Evolutionary conservation across 1,140 invertebrate genomes (phyloP), one percentile per base, ranked within the genome.

Genomic region (Penaeus chinensis): DNA sequence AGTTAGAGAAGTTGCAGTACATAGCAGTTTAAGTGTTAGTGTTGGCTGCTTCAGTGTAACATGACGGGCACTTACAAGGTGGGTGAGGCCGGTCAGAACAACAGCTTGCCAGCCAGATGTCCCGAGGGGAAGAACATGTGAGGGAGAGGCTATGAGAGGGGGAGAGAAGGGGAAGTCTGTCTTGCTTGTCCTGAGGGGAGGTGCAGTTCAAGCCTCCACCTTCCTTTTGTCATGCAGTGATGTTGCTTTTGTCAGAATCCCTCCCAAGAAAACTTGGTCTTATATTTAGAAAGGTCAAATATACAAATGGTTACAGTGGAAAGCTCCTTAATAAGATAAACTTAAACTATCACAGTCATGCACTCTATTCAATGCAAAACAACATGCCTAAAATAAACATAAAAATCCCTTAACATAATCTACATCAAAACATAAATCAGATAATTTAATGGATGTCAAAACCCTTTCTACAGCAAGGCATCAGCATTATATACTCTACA

Each of bases 31-130:
- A 62, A 24, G 27, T 69, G 81, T 82, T 82, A 82, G 81, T 82
- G 62, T 66, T 82, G 81, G 63, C 81, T 82, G 81, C 65, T 82
- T 62, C 37, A 69, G 81, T 82, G 81, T 82, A 82, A 82, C 63
- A 82, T 66, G 62, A 82, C 47, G 81, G 20, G 37, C 65, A 82
- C 81, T 82, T 82, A 82, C 81, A 82, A 65, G 81, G 62, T 37
- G 42, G 81, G 81, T 82, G 81, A 82, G 81, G 65, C 81, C 81
- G 42, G 63, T 65, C 32, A 37, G 61, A 65, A 82, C 63, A 82
- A 82, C 81, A 66, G 20, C 47, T 65, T 69, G 81, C 81, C 63
- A 82, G 81, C 81, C 81, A 82, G 81, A 62, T 65, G 47, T 82
- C 81, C 81, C n/a, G 63, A 82, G 69, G 81, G 81, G 81, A 69